These are phyloP conservation scores for Halcyon chelicuti DNA, from an alignment of 2,797 vertebrate genomes.

Conservation along the genomic window DNA sequence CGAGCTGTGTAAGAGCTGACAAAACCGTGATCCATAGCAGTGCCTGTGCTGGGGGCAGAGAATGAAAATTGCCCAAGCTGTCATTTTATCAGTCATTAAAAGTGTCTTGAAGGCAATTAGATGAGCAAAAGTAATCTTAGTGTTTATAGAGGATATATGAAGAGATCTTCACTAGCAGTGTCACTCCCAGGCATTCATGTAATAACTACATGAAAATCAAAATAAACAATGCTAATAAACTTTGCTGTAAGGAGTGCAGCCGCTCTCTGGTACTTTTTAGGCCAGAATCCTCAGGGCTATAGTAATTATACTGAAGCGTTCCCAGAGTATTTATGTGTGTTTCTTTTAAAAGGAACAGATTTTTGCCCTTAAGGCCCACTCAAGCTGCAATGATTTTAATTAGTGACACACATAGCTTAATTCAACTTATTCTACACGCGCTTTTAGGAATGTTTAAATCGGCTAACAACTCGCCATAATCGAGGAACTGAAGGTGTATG, in stretches of 20 bases:
- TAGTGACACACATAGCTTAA: constrained; percentile 35
- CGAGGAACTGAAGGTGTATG: not conserved
- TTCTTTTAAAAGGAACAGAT: constrained; percentile 45
- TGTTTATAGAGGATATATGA: not conserved
- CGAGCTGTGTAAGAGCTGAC: not conserved
- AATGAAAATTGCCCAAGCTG: not conserved
- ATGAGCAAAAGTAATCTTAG: not conserved
- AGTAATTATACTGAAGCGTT: constrained; percentile 58
- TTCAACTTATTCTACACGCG: not conserved
- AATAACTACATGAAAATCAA: constrained; percentile 8
- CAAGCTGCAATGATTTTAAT: constrained; percentile 49
- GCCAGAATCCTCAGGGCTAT: constrained; percentile 19
- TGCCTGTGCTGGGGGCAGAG: not conserved
- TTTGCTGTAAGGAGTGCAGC: not conserved
- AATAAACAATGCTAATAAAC: constrained; percentile 20
- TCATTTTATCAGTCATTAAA: not conserved
- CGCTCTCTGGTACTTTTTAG: not conserved
- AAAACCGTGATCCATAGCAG: not conserved
- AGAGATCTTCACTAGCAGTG: not conserved
- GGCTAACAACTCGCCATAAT: not conserved
- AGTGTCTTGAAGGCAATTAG: not conserved
- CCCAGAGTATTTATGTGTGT: constrained; percentile 13
- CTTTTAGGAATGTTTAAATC: not conserved
- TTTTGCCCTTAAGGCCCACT: constrained; percentile 49
- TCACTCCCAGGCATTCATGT: not conserved